Evolutionary conservation across 1,140 invertebrate species (phyloP).

Genomic region (Pollicipes pollicipes): DNA sequence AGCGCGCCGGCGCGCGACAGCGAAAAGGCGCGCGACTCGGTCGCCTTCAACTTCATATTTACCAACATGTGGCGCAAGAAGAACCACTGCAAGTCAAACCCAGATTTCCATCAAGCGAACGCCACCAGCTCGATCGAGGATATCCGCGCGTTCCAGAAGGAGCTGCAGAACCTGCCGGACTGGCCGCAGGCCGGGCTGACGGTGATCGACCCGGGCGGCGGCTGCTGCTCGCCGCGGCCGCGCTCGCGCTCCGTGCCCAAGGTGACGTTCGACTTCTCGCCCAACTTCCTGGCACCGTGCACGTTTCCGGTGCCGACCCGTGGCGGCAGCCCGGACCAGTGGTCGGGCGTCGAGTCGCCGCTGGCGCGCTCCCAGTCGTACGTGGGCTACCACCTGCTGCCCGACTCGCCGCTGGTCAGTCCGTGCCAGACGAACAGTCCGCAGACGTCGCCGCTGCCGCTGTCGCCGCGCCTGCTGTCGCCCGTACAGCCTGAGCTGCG

Average conservation of each 20-base stretch:
- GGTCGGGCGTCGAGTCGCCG: not conserved
- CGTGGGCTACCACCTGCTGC: not conserved
- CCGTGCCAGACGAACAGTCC: not conserved
- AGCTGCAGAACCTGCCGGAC: slow-evolving; percentile 35
- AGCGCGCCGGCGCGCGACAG: not conserved
- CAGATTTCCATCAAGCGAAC: not conserved
- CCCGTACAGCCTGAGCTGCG: not conserved
- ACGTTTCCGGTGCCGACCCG: not conserved
- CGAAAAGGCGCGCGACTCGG: not conserved
- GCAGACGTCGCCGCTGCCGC: not conserved
- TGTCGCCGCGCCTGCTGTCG: not conserved
- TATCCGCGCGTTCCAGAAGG: slow-evolving; percentile 33
- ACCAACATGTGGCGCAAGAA: not conserved
- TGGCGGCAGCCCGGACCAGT: not conserved
- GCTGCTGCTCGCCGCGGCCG: slow-evolving; percentile 24
- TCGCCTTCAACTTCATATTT: not conserved
- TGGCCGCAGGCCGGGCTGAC: slow-evolving; percentile 22
- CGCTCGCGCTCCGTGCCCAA: slow-evolving; percentile 34
- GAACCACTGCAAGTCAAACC: not conserved
- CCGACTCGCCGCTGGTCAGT: not conserved
- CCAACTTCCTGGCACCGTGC: slow-evolving; percentile 26
- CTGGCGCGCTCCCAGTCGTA: not conserved
- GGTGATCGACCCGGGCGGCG: slow-evolving; percentile 21
- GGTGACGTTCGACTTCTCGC: slow-evolving; percentile 30
- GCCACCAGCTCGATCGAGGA: slow-evolving; percentile 22